These are phyloP conservation scores for pig (Sus scrofa) DNA, from an alignment of 2,113 vertebrate genomes.

Conservation along the genomic window T2T-Sscrofa CM000817.6:69909501-69910000, in stretches of 20 bases:
- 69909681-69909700: fast-evolving
- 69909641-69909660: neutral
- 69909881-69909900: too few relatives aligned
- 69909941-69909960: too few relatives aligned
- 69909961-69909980: too few relatives aligned
- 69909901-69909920: too few relatives aligned
- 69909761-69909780: too few relatives aligned
- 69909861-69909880: neutral
- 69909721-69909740: fast-evolving
- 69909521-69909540: neutral
- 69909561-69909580: neutral
- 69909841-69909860: neutral
- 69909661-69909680: fast-evolving
- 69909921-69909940: too few relatives aligned
- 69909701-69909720: fast-evolving
- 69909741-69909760: neutral
- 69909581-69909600: neutral
- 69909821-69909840: neutral
- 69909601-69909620: too few relatives aligned
- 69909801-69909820: neutral
- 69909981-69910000: too few relatives aligned
- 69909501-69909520: too few relatives aligned
- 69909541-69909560: too few relatives aligned
- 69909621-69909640: neutral
- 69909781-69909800: fast-evolving